Evolutionary conservation across 2,113 vertebrate genomes (phyloP).

Genomic region (Sarotherodon lohbergeri): DNA sequence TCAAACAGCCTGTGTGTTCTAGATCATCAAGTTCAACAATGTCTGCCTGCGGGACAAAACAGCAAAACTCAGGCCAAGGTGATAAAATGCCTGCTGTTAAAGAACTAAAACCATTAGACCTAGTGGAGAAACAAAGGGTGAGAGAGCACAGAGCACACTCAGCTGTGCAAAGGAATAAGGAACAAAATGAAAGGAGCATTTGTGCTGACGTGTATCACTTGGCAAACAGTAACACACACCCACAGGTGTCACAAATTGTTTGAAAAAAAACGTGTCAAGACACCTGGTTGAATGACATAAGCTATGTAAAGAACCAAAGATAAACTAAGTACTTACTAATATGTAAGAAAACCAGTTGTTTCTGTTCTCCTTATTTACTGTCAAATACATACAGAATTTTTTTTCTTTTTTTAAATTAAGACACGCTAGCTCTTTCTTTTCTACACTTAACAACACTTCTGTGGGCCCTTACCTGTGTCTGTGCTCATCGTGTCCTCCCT

Average conservation of each 20-base stretch:
- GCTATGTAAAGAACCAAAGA: neutral
- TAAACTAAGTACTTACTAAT: neutral
- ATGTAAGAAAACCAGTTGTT: neutral
- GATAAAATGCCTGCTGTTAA: neutral
- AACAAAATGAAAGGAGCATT: neutral
- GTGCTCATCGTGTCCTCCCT: slow-evolving; percentile 83
- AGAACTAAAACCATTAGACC: neutral
- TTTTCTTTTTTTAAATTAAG: neutral
- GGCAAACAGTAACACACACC: neutral
- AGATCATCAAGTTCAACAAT: slow-evolving; percentile 9
- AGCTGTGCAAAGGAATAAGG: neutral
- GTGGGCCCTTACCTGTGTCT: slow-evolving; percentile 83
- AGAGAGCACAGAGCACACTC: neutral
- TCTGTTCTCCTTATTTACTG: neutral
- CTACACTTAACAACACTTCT: neutral
- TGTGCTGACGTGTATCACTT: neutral
- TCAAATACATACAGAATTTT: neutral
- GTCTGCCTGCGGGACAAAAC: neutral
- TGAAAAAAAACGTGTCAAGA: neutral
- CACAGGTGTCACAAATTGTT: neutral
- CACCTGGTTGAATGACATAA: neutral
- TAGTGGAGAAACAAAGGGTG: neutral
- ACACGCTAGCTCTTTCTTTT: neutral
- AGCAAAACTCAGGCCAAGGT: neutral
- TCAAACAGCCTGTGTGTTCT: slow-evolving; percentile 14